Evolutionary conservation across 2,113 vertebrate species (phyloP), one percentile per base, ranked within the genome.

Genomic region (Sula dactylatra): DNA sequence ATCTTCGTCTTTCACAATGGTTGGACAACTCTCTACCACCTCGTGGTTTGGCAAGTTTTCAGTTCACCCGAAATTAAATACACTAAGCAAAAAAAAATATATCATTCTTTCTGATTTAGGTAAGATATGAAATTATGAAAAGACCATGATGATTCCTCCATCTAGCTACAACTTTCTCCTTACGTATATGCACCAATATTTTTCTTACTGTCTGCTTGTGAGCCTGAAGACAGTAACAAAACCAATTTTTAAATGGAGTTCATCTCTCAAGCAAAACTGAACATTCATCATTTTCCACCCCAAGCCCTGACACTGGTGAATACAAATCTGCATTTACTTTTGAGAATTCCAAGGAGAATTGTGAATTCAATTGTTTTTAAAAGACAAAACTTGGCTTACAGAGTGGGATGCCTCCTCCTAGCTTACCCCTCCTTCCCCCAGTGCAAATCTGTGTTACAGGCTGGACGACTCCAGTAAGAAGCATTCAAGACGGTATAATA

Each of bases 401-500:
- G 14, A 94, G 73, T 24, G 58, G 38, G 65, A 73, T 77, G 67
- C 44, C 78, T 93, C 62, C 56, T 95, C 74, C 69, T 18, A 89
- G 81, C 47, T 82, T 59, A 59, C 47, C 56, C 40, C 71, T 95
- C 71, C 92, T 82, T 76, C 76, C 47, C 52, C 78, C 70, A 94
- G 79, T 6, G 7, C 21, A 34, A 88, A 86, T 94, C 73, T 90
- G 55, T 90, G 42, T 54, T 78, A 52, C 79, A 86, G 95, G 88
- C 83, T 59, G 67, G 76, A 45, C 3, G 24, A 89, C 82, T 95
- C 94, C 42, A 82, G 50, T 16, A 44, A 91, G 93, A 71, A 81
- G 61, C 81, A 94, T 90, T 96, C 93, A 94, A 74, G 90, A 73
- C 8, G 19, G 82, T 40, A 71, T 81, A 96, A 97, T 66, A n/a